Evolutionary conservation across 2,113 vertebrate genomes (phyloP), one percentile per base, ranked within the genome.

Genomic region (Lipophrys pholis): DNA sequence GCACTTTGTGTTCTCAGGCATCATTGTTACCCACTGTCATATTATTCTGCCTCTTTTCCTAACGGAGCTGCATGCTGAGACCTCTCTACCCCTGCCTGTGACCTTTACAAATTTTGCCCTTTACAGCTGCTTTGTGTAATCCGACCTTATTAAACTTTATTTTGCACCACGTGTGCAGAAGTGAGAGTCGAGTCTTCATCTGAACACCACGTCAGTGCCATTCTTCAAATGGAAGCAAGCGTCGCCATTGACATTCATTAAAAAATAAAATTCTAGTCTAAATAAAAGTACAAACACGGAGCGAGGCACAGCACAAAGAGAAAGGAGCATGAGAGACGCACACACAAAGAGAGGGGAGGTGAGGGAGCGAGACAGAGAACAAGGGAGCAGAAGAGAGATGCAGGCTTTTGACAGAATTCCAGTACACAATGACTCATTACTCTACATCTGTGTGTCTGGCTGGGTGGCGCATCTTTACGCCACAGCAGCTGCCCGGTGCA

Each of bases 101-200:
- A 84, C 90, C 86, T 91, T 91, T 89, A 87, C 80, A 82, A 63
- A 83, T 85, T 43, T 66, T 76, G 82, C 77, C 83, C 86, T 86
- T 87, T 89, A 82, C 67, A 55, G 60, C 79, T 57, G 67, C 74
- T 87, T 85, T 90, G 76, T 83, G 86, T 82, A 85, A 85, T 81
- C 85, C 76, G 88, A 89, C 88, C 85, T 87, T 83, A 93, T 90
- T 85, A 89, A 90, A 93, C 89, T 88, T 87, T 91, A 90, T 86
- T 87, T 91, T 56, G 82, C 80, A 87, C 89, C 79, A 92, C 76
- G 88, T 91, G 84, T 80, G 85, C 88, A 78, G 82, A 89, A 92
- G 83, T 81, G 76, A 84, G 73, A 81, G 91, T 82, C 87, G 87
- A 66, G 73, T 84, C 90, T 69, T 90, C 88, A 90, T 91, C 77